Base-by-base conservation (phyloP, 1,140 invertebrate species). In the Tetramorium simillimum region DNA sequence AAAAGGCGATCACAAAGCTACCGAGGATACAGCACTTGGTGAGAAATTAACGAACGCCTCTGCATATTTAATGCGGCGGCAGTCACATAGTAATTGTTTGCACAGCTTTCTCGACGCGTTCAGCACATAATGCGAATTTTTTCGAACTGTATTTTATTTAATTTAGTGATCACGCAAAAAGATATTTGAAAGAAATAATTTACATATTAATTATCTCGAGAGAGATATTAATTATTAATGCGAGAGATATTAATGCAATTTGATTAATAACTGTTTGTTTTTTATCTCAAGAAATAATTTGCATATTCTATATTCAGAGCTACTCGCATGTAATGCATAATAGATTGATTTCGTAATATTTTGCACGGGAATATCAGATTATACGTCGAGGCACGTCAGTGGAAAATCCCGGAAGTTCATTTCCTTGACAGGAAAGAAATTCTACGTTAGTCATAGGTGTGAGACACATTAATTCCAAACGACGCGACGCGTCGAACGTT, bases 1-100 rank as follows among this genome's bases (percentile, higher is more conserved):
- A 95, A 81, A 95, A 95, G 73, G 94, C 95, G 33, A 95, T 95
- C 70, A 95, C 95, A 24, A 96, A 96, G 90, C 91, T 96, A 63
- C 95, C 96, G 62, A 94, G 95, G 92, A 94, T 96, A 93, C 95
- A 96, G 63, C 94, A 96, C 86, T 93, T 96, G 88, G 93, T 96
- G 76, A 95, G 94, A 75, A 60, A 84, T 75, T 84, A 33, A 82
- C 37, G 14, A 33, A 37, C 33, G 12, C 2, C 2, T 33, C 56
- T 73, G 2, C 16, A 43, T 63, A 40, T 62, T 76, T 65, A 70
- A 37, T n/a, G 24, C 24, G 37, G 24, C 18, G 43, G 72, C 51
- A 37, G 37, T 24, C 33, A 75, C 53, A 21, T 49, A 69, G 43
- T 24, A 24, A 69, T 69, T 69, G 14, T 75, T 75, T 75, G 14